Evolutionary conservation across 2,888 invertebrate genomes (phyloP).

Genomic region (Elmis aenea): DNA sequence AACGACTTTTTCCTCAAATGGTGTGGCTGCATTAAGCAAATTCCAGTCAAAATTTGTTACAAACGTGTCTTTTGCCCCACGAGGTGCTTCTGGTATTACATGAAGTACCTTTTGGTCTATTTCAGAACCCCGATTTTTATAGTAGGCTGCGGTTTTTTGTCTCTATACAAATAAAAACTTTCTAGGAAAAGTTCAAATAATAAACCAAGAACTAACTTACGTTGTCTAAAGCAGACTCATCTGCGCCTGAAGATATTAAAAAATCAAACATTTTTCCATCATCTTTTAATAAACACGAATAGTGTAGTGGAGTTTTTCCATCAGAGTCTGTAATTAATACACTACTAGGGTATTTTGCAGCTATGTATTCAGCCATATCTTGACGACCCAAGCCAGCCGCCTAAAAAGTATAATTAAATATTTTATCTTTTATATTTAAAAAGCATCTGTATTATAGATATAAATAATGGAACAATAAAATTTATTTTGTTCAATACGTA

Average conservation of each 20-base stretch:
- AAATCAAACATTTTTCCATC: constrained; percentile 72
- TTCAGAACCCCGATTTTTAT: constrained; percentile 70
- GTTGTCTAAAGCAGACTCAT: constrained; percentile 77
- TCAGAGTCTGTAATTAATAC: constrained; percentile 71
- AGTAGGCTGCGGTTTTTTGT: constrained; percentile 76
- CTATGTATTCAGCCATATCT: constrained; percentile 69
- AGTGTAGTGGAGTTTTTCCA: constrained; percentile 83
- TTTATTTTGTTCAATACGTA: no score
- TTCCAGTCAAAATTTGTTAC: constrained; percentile 71
- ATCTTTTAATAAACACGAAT: constrained; percentile 76
- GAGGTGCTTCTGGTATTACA: constrained; percentile 74
- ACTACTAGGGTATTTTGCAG: constrained; percentile 64
- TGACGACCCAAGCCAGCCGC: constrained; percentile 78
- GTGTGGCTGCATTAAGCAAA: constrained; percentile 51
- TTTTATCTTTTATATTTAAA: no score
- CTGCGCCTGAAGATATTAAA: constrained; percentile 75
- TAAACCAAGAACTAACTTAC: no score
- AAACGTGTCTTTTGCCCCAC: constrained; percentile 66
- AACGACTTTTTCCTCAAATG: constrained; percentile 27
- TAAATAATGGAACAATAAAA: no score
- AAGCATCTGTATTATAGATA: no score
- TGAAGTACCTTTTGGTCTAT: constrained; percentile 68
- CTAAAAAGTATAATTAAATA: constrained; percentile 46
- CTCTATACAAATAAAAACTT: constrained; percentile 56
- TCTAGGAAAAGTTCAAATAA: no score